Evolutionary conservation across 2,113 vertebrate genomes (phyloP).

Genomic region (Pteruthius melanotis): DNA sequence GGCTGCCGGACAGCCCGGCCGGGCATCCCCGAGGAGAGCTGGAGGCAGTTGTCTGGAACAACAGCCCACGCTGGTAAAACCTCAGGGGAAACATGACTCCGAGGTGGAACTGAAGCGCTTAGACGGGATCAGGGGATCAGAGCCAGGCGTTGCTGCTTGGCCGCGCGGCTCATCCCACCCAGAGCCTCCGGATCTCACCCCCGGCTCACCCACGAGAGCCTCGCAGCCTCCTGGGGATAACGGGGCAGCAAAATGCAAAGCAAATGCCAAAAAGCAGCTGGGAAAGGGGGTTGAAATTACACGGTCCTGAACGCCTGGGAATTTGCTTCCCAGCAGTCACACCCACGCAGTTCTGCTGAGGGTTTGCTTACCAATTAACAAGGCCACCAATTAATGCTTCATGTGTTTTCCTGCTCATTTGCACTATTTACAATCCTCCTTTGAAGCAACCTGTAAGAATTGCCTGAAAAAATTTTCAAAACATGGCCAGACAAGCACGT

Average conservation of each 20-base stretch:
- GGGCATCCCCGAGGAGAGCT: accelerated
- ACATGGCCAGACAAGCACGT: background rate
- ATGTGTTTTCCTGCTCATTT: background rate
- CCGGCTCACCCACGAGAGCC: background rate
- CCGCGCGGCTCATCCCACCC: background rate
- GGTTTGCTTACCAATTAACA: conserved; percentile 28
- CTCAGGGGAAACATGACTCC: background rate
- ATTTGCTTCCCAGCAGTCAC: conserved; percentile 31
- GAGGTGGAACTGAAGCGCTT: background rate
- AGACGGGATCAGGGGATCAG: background rate
- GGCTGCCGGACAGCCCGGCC: accelerated
- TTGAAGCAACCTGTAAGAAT: background rate
- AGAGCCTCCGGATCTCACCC: background rate
- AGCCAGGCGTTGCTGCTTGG: background rate
- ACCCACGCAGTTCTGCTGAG: conserved; percentile 29
- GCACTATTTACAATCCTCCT: background rate
- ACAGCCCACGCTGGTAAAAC: accelerated
- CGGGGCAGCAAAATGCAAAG: background rate
- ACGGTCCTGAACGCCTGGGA: background rate
- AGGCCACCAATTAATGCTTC: conserved; percentile 40
- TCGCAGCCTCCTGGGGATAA: background rate
- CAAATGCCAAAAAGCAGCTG: background rate
- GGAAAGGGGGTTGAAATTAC: background rate
- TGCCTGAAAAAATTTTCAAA: background rate
- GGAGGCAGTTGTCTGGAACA: background rate